Conservation (phyloP, 2,113 vertebrate genomes). For the Centropristis striata region DNA sequence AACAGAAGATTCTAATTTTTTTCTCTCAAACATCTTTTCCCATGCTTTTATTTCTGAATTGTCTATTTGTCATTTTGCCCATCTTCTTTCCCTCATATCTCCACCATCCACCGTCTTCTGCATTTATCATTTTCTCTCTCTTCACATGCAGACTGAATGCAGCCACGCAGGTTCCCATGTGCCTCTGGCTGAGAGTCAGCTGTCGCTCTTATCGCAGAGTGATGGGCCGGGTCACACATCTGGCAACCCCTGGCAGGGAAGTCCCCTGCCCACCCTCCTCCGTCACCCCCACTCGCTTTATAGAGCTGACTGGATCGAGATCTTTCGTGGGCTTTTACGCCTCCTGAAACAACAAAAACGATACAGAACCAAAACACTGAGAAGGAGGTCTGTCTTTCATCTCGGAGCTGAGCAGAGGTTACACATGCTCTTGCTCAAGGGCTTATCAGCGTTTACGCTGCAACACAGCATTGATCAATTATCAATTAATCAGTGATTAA, state of each 20-base stretch:
- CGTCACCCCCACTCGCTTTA: constrained; percentile 43
- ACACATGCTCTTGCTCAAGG: constrained; percentile 58
- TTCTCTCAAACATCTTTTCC: background rate
- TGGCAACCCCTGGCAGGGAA: constrained; percentile 78
- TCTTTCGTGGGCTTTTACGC: constrained; percentile 65
- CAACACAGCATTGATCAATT: constrained; percentile 49
- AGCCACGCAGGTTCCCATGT: constrained; percentile 42
- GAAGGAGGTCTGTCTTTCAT: constrained; percentile 74
- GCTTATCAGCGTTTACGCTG: constrained; percentile 34
- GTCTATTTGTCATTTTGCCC: constrained; percentile 38
- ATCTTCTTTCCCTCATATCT: constrained; percentile 23
- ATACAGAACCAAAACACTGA: constrained; percentile 69
- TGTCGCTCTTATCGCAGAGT: constrained; percentile 65
- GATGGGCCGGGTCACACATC: constrained; percentile 75
- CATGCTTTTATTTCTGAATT: constrained; percentile 32
- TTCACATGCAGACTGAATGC: constrained; percentile 15
- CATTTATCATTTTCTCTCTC: background rate
- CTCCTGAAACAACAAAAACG: constrained; percentile 77
- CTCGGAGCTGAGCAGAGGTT: constrained; percentile 57
- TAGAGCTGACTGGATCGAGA: constrained; percentile 59
- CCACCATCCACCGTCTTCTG: constrained; percentile 5
- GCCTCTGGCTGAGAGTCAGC: constrained; percentile 69
- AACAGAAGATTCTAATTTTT: constrained; percentile 32
- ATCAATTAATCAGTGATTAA: constrained; percentile 49
- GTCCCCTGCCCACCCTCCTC: constrained; percentile 54